Evolutionary conservation across 1,140 invertebrate species (phyloP).

Genomic region (Trichonephila clavipes): DNA sequence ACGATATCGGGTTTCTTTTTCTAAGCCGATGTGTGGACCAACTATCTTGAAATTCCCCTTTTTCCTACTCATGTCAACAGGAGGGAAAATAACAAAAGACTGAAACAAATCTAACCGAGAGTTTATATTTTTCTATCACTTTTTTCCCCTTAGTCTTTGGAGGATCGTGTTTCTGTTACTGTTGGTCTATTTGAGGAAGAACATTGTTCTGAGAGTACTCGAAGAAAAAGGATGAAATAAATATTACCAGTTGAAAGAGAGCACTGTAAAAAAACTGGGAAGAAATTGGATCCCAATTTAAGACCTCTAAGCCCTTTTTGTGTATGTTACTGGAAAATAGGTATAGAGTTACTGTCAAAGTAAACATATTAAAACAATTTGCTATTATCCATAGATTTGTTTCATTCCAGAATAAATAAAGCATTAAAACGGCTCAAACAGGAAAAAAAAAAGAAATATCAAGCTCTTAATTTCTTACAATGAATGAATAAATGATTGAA

Average conservation of each 20-base stretch:
- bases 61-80: not conserved
- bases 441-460: no score
- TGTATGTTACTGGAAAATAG: no score
- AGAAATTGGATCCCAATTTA: not conserved
- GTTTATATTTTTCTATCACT: conserved; percentile 1
- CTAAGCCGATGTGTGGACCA: conserved; percentile 18
- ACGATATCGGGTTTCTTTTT: not conserved
- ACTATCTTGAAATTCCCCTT: not conserved
- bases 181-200: not conserved
- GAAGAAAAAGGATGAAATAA: not conserved
- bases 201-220: not conserved
- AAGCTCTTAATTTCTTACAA: no score
- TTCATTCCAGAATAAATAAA: no score
- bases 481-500: no score
- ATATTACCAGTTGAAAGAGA: not conserved
- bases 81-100: not conserved
- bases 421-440: no score
- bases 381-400: no score
- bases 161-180: conserved; percentile 5
- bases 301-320: not conserved
- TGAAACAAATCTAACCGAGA: not conserved
- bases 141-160: not conserved
- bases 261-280: not conserved
- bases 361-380: no score
- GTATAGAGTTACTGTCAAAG: no score